A percentile compares a stretch with the other conserved stretches of the same genome.
Evolutionary conservation across 2,113 vertebrate genomes (phyloP).

Genomic region (Triplophysa dalaica): DNA sequence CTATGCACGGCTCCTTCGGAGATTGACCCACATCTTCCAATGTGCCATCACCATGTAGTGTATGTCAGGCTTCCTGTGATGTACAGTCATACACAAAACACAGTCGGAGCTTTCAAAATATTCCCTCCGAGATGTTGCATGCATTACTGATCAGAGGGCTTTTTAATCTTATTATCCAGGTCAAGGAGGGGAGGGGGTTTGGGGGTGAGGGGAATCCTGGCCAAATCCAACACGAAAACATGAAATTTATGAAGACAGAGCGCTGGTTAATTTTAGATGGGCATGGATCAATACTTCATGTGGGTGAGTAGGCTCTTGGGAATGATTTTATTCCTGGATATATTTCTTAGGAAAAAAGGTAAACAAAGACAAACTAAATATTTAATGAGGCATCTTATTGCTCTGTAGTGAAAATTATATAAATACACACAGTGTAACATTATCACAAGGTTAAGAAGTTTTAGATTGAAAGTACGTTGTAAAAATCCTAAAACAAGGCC

Average conservation of each 20-base stretch:
- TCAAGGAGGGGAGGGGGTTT: slow-evolving; percentile 38
- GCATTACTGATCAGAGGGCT: slow-evolving; percentile 43
- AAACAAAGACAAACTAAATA: slow-evolving; percentile 56
- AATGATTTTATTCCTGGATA: slow-evolving; percentile 59
- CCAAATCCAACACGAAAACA: slow-evolving; percentile 51
- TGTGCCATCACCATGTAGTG: slow-evolving; percentile 10
- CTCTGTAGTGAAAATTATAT: slow-evolving; percentile 62
- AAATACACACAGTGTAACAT: not conserved
- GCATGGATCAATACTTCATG: slow-evolving; percentile 58
- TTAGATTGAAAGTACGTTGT: not conserved
- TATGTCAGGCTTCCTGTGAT: slow-evolving; percentile 17
- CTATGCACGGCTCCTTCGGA: slow-evolving; percentile 13
- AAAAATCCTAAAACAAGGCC: not conserved
- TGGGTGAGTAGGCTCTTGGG: slow-evolving; percentile 54
- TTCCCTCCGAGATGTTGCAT: slow-evolving; percentile 43
- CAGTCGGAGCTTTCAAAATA: slow-evolving; percentile 33
- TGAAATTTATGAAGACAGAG: slow-evolving; percentile 58
- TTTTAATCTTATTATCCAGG: slow-evolving; percentile 57
- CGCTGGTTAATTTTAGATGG: slow-evolving; percentile 53
- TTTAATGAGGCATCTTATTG: slow-evolving; percentile 44
- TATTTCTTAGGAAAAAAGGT: slow-evolving; percentile 64
- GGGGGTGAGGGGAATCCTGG: slow-evolving; percentile 28
- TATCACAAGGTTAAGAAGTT: not conserved
- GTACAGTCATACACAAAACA: slow-evolving; percentile 47
- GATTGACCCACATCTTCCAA: slow-evolving; percentile 22